A percentile compares a stretch with the other conserved stretches of the same genome.
phyloP scores from a whole-genome alignment of 1,140 invertebrate species.

The Linepithema humile region DNA sequence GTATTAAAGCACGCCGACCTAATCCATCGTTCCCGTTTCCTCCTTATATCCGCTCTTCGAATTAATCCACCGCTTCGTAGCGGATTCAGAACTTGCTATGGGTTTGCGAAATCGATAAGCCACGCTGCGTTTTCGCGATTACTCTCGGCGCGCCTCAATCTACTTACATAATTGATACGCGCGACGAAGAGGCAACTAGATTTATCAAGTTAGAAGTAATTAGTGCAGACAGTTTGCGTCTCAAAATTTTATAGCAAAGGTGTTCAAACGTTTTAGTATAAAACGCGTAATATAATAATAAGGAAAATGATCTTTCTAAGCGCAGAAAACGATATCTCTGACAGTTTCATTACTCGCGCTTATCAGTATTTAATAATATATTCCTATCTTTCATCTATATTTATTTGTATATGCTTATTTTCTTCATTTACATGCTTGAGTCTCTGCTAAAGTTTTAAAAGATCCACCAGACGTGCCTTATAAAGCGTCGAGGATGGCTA shows the following conservation, averaged over 20 bases:
- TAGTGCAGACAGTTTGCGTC: background rate
- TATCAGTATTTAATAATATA: background rate
- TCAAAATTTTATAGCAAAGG: background rate
- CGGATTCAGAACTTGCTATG: constrained; percentile 17
- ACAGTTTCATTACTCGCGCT: background rate
- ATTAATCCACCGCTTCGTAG: constrained; percentile 37
- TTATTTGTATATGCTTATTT: background rate
- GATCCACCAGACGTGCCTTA: background rate
- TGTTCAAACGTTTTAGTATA: background rate
- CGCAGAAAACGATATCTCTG: background rate
- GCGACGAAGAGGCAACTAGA: background rate
- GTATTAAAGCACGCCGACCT: background rate
- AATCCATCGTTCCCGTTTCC: background rate
- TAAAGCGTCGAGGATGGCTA: background rate
- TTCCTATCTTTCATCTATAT: background rate
- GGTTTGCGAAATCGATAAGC: constrained; percentile 42
- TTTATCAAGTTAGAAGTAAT: background rate
- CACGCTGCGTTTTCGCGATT: constrained; percentile 18
- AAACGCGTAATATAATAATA: background rate
- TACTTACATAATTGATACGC: background rate
- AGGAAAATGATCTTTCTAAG: background rate
- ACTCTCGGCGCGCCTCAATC: background rate
- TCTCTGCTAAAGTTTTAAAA: background rate
- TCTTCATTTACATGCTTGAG: background rate
- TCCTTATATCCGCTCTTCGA: background rate